Percentiles rank a stretch among this genome's conserved stretches.
phyloP scores from a whole-genome alignment of 2,113 vertebrate genomes.

The Panthera leo region DNA sequence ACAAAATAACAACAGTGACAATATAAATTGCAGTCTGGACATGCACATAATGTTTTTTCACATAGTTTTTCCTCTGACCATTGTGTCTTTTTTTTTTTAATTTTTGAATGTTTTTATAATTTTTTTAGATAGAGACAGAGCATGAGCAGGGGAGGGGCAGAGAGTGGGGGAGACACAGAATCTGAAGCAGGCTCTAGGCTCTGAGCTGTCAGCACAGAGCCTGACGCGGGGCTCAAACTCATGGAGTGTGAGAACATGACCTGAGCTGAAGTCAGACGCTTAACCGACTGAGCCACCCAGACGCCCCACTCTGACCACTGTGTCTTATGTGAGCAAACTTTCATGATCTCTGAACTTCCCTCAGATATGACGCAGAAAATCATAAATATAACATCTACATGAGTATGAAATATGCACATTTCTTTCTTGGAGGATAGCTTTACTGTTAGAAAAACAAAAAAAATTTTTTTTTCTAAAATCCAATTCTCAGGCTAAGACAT shows the following conservation, averaged over 20 bases:
- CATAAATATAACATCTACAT: rapidly evolving
- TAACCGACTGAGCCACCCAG: too few relatives aligned
- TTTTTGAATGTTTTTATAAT: too few relatives aligned
- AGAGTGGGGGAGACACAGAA: too few relatives aligned
- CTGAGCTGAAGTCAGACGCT: too few relatives aligned
- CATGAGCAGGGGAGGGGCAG: too few relatives aligned
- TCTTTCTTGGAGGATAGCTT: not conserved
- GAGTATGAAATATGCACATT: rapidly evolving
- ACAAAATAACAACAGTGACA: not conserved
- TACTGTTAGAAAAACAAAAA: not conserved
- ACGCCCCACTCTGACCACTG: not conserved
- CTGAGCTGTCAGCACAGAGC: too few relatives aligned
- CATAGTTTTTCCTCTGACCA: not conserved
- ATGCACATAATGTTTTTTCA: not conserved
- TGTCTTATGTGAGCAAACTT: not conserved
- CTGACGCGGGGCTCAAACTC: too few relatives aligned
- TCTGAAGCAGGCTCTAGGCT: too few relatives aligned
- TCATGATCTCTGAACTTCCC: not conserved
- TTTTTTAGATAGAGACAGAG: too few relatives aligned
- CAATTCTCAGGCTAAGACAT: not conserved
- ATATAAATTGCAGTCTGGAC: not conserved
- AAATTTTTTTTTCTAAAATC: not conserved
- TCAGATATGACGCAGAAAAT: not conserved
- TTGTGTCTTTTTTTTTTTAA: not conserved
- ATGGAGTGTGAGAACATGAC: too few relatives aligned